Evolutionary conservation across 1,140 invertebrate species (phyloP), one percentile per base, ranked within the genome.

Genomic region (Drosophila pseudoananassae): DNA sequence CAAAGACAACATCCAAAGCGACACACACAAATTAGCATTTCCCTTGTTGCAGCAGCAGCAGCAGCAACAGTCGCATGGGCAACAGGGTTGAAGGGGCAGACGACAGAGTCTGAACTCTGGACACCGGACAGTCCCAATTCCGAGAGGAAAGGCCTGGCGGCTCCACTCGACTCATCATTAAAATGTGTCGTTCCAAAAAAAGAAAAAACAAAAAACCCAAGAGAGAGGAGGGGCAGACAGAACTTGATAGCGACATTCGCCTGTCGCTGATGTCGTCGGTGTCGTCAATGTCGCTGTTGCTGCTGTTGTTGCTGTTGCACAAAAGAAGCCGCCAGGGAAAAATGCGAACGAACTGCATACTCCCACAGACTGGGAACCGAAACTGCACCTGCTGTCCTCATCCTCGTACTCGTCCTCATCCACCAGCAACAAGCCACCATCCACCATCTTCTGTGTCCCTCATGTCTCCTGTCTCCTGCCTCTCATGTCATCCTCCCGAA

Each of bases 1-100:
- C 57, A 54, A 56, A 49, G 60, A 68, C 76, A 69, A 68, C 50
- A 49, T 60, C 75, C 63, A 70, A 76, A 88, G 78, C 74, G 70
- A 88, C 84, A 78, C 69, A 88, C 83, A 82, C 83, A 87, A 87
- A 87, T 87, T 87, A 88, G 83, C 83, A 87, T 87, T 87, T 87
- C 78, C 83, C 83, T 87, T 87, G 78, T 87, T 68, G 78, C 71
- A 64, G 61, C 80, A 69, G 58, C 72, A 55, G 31, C 69, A 50
- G 63, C 49, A 23, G 12, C 38, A 43, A 14, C 12, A 40, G 12
- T 40, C 14, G 38, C 12, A 14, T 17, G 40, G 6, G 10, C 2
- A 15, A 14, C 12, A 40, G 15, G 40, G 40, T 14, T 14, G 15
- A 17, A 43, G 40, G n/a, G n/a, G 40, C 40, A 43, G n/a, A n/a